Conservation (phyloP, 2,888 invertebrate genomes). For the Melolontha melolontha region DNA sequence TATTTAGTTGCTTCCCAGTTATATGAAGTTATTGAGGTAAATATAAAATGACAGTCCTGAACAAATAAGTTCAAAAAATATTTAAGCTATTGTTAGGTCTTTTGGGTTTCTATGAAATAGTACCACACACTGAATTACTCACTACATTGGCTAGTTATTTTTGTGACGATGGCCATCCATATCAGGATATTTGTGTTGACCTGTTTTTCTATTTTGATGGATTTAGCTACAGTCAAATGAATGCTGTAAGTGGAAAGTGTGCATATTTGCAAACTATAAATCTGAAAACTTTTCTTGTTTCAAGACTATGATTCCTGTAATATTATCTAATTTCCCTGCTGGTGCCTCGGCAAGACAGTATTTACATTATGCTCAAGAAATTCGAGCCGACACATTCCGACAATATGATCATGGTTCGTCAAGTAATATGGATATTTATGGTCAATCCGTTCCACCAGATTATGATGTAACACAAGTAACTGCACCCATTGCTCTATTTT, state of each 20-base stretch:
- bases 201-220: slow-evolving; percentile 75
- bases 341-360: slow-evolving; percentile 70
- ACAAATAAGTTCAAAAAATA: neutral
- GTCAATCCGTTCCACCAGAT: slow-evolving; percentile 49
- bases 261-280: too few species aligned
- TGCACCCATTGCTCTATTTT: slow-evolving; percentile 65
- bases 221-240: slow-evolving; percentile 70
- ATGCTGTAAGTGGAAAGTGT: slow-evolving; percentile 57
- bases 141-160: slow-evolving; percentile 67
- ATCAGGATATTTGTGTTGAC: slow-evolving; percentile 74
- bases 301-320: slow-evolving; percentile 58
- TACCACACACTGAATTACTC: slow-evolving; percentile 70
- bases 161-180: slow-evolving; percentile 70
- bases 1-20: slow-evolving; percentile 23
- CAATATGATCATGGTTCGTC: slow-evolving; percentile 69
- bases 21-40: slow-evolving; percentile 25
- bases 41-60: neutral
- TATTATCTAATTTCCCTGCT: slow-evolving; percentile 61
- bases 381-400: slow-evolving; percentile 67
- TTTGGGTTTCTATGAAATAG: slow-evolving; percentile 72
- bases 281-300: neutral
- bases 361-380: slow-evolving; percentile 78
- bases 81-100: slow-evolving; percentile 63
- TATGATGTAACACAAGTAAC: slow-evolving; percentile 48
- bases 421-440: slow-evolving; percentile 42